Evolutionary conservation across 2,797 vertebrate species (phyloP).

Genomic region (Micrastur ruficollis): DNA sequence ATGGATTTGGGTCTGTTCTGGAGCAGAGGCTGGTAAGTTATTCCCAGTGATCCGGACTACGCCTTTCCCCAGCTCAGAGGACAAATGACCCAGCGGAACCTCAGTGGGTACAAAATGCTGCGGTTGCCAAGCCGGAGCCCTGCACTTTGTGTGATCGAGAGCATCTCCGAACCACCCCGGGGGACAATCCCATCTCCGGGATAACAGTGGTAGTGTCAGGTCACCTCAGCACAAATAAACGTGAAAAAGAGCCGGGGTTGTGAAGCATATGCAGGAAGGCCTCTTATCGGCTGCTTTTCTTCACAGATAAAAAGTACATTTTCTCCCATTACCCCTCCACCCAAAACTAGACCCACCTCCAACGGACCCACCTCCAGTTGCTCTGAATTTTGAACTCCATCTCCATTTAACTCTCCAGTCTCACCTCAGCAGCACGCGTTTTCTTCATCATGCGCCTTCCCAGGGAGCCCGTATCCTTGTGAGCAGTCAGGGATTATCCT

Average conservation of each 20-base stretch:
- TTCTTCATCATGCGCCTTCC: not conserved
- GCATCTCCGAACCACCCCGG: not conserved
- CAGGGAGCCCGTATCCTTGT: not conserved
- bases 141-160: fast-evolving
- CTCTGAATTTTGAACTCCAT: not conserved
- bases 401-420: not conserved
- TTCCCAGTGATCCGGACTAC: not conserved
- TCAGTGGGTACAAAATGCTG: not conserved
- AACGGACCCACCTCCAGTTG: fast-evolving
- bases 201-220: not conserved
- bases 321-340: not conserved
- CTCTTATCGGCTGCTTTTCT: not conserved
- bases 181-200: not conserved
- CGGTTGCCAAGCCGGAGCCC: not conserved
- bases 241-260: not conserved
- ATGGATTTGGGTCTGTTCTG: not conserved
- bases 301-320: not conserved
- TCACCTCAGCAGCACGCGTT: not conserved
- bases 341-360: not conserved
- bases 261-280: not conserved
- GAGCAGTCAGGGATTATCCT: not conserved
- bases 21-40: not conserved
- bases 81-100: not conserved
- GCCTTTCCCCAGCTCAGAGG: not conserved
- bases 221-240: not conserved